Percentiles rank a stretch among this genome's conserved stretches.
These are phyloP conservation scores for Lagorchestes hirsutus DNA, from an alignment of 2,797 vertebrate genomes.

Conservation along the genomic window DNA sequence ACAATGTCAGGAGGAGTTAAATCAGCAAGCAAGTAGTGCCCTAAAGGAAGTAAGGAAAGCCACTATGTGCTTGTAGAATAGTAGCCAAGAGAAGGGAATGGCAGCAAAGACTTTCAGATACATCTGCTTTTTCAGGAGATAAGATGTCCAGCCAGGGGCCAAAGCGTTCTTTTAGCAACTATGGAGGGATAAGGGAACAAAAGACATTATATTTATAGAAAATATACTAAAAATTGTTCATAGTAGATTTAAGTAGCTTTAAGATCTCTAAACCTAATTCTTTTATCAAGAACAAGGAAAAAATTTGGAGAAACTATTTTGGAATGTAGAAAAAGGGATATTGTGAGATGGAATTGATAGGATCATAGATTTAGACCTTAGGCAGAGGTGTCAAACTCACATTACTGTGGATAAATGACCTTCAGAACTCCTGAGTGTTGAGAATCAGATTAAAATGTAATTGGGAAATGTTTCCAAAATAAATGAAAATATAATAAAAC, in stretches of 20 bases:
- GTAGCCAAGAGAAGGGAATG: conserved; percentile 55
- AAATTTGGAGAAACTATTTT: background rate
- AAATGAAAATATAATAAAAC: background rate
- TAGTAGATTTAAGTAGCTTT: background rate
- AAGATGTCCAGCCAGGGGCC: background rate
- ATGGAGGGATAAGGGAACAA: background rate
- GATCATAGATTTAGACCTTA: background rate
- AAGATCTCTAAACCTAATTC: background rate
- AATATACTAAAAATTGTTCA: background rate
- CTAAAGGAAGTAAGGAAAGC: conserved; percentile 44
- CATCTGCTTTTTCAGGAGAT: conserved; percentile 3
- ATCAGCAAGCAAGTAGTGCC: conserved; percentile 65
- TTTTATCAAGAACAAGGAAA: background rate
- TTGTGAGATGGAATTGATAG: background rate
- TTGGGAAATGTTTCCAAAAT: background rate
- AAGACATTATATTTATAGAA: background rate
- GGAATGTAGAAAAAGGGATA: background rate
- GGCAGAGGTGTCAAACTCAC: background rate
- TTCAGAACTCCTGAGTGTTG: background rate
- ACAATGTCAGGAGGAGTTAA: conserved; percentile 81
- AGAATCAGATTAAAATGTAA: background rate
- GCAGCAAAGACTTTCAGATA: background rate
- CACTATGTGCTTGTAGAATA: conserved; percentile 65
- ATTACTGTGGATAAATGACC: background rate
- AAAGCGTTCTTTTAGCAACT: background rate